Evolutionary conservation across 2,888 invertebrate genomes (phyloP).

Genomic region (Pediacus dermestoides): DNA sequence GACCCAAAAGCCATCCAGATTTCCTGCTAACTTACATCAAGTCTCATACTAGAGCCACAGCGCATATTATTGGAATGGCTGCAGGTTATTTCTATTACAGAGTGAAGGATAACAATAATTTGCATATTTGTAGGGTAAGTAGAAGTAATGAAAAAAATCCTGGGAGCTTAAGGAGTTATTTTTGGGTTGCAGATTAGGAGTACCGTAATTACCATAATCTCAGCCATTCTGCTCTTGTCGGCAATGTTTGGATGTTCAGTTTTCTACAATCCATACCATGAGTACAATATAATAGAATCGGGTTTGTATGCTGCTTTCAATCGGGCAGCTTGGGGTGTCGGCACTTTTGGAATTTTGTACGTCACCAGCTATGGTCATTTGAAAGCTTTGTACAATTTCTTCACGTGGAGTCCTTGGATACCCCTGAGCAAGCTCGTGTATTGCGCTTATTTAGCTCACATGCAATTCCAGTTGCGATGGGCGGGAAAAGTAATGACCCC

Average conservation of each 20-base stretch:
- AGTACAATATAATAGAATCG: slow-evolving; percentile 54
- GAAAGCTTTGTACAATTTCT: slow-evolving; percentile 43
- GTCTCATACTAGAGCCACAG: slow-evolving; percentile 57
- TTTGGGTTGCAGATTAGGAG: slow-evolving; percentile 51
- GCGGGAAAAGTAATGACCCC: slow-evolving; percentile 54
- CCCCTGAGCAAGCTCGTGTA: slow-evolving; percentile 60
- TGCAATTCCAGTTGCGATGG: slow-evolving; percentile 53
- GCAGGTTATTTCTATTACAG: slow-evolving; percentile 53
- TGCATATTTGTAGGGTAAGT: slow-evolving; percentile 43
- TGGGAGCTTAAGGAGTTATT: not conserved
- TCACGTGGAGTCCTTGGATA: slow-evolving; percentile 58
- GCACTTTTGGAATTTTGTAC: slow-evolving; percentile 52
- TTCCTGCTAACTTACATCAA: slow-evolving; percentile 58
- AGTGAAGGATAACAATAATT: slow-evolving; percentile 35
- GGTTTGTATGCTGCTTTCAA: slow-evolving; percentile 58
- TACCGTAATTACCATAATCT: slow-evolving; percentile 45
- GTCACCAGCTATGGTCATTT: slow-evolving; percentile 55
- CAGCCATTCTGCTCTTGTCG: slow-evolving; percentile 49
- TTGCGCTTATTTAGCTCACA: slow-evolving; percentile 57
- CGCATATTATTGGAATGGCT: slow-evolving; percentile 59
- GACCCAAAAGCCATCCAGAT: slow-evolving; percentile 54
- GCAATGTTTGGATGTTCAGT: slow-evolving; percentile 53
- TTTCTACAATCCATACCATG: slow-evolving; percentile 53
- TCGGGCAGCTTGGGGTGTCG: slow-evolving; percentile 56
- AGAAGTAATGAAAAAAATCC: not conserved